Conservation (phyloP, 2,888 invertebrate genomes). For the Electrophaes corylata region DNA sequence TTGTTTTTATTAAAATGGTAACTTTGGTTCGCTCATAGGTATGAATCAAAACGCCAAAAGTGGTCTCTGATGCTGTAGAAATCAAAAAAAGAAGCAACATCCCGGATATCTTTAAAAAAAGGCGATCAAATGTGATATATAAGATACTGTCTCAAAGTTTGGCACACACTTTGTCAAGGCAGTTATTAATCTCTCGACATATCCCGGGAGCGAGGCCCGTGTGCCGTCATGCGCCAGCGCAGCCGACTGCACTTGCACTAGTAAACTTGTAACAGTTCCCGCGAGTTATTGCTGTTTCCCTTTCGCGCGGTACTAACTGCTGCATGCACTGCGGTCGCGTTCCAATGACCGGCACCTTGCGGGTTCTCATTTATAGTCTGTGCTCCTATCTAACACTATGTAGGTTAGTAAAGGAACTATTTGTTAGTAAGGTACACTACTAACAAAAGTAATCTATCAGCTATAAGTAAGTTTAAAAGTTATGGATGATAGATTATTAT, state of each 20-base stretch:
- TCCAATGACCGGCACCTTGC: constrained; percentile 15
- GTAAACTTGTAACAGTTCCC: constrained; percentile 75
- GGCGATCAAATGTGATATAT: too few species aligned
- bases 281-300: constrained; percentile 57
- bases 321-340: constrained; percentile 43
- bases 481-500: too few species aligned
- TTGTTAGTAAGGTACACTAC: not conserved
- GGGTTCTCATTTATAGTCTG: constrained; percentile 3
- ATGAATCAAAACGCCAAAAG: too few species aligned
- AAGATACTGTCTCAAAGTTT: too few species aligned
- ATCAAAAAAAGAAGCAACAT: too few species aligned
- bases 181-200: constrained; percentile 22
- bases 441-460: too few species aligned
- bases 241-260: constrained; percentile 65
- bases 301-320: constrained; percentile 48
- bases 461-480: too few species aligned
- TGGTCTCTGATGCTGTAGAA: too few species aligned
- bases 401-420: not conserved
- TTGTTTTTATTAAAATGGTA: too few species aligned
- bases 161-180: not conserved
- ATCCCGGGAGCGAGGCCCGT: constrained; percentile 42
- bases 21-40: too few species aligned
- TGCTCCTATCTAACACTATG: not conserved
- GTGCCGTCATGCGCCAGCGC: constrained; percentile 49
- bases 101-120: too few species aligned